Percentiles rank a stretch among this genome's conserved stretches.
phyloP scores from a whole-genome alignment of 2,797 vertebrate genomes.

The Morus bassanus region DNA sequence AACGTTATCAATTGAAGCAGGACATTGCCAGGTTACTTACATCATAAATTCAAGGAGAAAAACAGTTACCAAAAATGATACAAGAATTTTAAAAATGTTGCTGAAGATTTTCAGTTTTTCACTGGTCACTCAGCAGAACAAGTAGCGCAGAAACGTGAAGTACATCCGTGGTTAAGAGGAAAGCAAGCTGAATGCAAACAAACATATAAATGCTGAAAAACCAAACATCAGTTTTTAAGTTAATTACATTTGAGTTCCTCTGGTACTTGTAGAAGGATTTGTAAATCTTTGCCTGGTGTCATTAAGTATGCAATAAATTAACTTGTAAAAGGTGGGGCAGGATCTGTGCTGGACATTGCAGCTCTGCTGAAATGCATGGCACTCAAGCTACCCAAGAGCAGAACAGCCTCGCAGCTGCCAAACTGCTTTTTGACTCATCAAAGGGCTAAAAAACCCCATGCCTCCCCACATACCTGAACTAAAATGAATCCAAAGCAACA shows the following conservation, averaged over 20 bases:
- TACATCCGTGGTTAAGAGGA: not conserved
- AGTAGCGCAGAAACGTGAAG: not conserved
- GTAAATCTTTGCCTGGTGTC: not conserved
- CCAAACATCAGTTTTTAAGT: not conserved
- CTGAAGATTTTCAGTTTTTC: not conserved
- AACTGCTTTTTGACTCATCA: not conserved
- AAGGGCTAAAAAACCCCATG: not conserved
- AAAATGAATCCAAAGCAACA: not conserved
- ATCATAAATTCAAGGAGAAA: not conserved
- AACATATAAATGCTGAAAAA: not conserved
- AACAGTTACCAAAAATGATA: not conserved
- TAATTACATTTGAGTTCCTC: not conserved
- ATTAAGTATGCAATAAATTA: not conserved
- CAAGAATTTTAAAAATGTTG: not conserved
- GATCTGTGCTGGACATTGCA: not conserved
- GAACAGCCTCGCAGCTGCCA: not conserved
- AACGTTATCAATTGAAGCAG: conserved; percentile 16
- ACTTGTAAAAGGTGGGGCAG: not conserved
- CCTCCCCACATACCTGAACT: not conserved
- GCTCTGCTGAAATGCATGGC: not conserved
- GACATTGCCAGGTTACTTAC: conserved; percentile 13
- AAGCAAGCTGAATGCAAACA: not conserved
- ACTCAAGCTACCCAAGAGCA: not conserved
- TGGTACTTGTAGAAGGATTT: not conserved
- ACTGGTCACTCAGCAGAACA: not conserved